These are phyloP conservation scores for Ommatoiulus sabulosus DNA, from an alignment of 2,888 invertebrate species.

Conservation along the genomic window DNA sequence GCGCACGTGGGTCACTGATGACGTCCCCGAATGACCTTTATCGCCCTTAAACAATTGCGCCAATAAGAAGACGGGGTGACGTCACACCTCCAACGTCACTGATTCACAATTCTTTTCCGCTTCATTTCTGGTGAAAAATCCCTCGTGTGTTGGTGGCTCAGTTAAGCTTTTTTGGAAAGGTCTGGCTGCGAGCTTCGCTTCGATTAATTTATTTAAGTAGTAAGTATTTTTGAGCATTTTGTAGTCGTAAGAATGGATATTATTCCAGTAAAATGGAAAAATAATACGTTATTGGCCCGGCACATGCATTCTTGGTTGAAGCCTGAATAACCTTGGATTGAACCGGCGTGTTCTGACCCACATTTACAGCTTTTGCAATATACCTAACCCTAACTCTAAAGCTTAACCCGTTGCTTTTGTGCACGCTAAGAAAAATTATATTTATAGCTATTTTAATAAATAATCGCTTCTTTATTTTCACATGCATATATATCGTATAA, in stretches of 20 bases:
- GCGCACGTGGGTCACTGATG: neutral
- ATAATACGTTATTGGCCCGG: neutral
- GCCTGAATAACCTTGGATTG: conserved; percentile 9
- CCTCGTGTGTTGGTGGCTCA: neutral
- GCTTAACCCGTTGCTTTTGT: neutral
- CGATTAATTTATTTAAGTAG: neutral
- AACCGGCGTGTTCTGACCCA: conserved; percentile 10
- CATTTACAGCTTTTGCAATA: neutral
- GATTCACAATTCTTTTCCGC: neutral
- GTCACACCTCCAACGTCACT: neutral
- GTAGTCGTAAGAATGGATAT: neutral
- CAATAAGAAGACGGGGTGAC: neutral
- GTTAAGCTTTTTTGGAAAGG: neutral
- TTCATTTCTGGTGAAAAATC: neutral
- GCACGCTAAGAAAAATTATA: neutral
- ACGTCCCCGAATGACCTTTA: neutral
- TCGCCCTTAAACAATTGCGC: neutral
- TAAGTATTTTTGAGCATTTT: neutral
- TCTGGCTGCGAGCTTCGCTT: neutral
- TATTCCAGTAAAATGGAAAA: neutral
- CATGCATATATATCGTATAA: neutral
- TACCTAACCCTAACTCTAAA: neutral
- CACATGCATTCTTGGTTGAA: neutral
- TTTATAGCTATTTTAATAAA: neutral
- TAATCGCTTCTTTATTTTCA: neutral